A percentile compares a stretch with the other conserved stretches of the same genome.
Conservation (phyloP, 2,888 invertebrate genomes). For the Tipula lateralis region DNA sequence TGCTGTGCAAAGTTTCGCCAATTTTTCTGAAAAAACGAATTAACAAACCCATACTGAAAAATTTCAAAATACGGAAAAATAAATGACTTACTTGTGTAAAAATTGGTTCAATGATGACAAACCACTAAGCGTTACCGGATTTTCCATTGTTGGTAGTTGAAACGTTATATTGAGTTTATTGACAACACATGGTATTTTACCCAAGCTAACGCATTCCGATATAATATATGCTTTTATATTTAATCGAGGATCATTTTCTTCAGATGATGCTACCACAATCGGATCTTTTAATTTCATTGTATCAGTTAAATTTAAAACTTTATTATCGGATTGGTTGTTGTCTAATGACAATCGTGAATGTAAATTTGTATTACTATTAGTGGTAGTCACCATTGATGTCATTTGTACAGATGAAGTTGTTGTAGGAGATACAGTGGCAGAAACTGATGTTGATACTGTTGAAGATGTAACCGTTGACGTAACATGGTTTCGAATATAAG, state of each 20-base stretch:
- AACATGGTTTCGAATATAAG: not conserved
- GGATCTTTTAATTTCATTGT: not conserved
- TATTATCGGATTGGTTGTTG: not conserved
- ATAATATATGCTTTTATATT: not conserved
- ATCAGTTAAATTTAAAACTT: not conserved
- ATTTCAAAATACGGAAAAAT: not conserved
- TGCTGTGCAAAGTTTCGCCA: not conserved
- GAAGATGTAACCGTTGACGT: not conserved
- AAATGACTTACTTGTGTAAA: not conserved
- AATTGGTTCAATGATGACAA: not conserved
- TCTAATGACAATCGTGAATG: not conserved
- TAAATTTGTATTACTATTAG: not conserved
- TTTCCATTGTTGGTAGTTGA: not conserved
- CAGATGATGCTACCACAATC: not conserved
- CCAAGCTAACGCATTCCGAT: not conserved
- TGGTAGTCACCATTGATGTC: not conserved
- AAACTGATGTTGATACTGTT: not conserved
- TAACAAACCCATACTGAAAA: not conserved
- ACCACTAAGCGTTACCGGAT: not conserved
- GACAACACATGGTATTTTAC: not conserved
- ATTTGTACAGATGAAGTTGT: not conserved
- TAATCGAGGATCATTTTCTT: not conserved
- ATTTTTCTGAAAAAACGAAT: not conserved
- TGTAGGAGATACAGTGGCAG: not conserved
- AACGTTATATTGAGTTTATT: conserved; percentile 20